phyloP scores from a whole-genome alignment of 2,797 vertebrate species.

The Pteronotus mesoamericanus region DNA sequence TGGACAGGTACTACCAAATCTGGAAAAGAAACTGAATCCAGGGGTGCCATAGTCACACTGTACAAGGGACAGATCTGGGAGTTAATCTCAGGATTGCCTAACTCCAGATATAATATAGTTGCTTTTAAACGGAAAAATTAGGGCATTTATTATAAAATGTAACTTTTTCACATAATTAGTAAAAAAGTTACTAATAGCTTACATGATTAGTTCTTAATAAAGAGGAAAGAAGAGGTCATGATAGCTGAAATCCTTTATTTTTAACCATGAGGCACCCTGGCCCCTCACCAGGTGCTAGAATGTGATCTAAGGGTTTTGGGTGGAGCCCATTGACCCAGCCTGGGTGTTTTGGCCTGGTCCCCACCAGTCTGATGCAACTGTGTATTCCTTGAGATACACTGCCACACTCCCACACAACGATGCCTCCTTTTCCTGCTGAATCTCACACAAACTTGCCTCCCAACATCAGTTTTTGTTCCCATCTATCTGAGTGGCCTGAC shows the following conservation, averaged over 20 bases:
- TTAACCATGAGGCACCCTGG: not conserved
- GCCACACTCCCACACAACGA: not conserved
- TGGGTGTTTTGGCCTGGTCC: not conserved
- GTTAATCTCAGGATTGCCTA: not conserved
- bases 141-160: not conserved
- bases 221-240: not conserved
- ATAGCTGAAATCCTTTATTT: not conserved
- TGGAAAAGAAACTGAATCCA: not conserved
- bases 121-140: not conserved
- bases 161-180: not conserved
- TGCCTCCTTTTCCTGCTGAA: not conserved
- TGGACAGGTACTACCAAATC: not conserved
- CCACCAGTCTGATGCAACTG: accelerated
- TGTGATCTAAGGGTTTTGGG: not conserved
- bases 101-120: not conserved
- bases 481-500: constrained; percentile 48
- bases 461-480: not conserved
- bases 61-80: not conserved
- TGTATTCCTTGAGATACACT: not conserved
- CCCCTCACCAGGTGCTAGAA: not conserved
- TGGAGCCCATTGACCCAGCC: not conserved
- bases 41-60: not conserved
- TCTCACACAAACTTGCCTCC: not conserved
- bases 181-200: not conserved
- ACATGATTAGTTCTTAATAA: not conserved